Percentiles rank a stretch among this genome's conserved stretches.
These are phyloP conservation scores for Danio albolineatus DNA, from an alignment of 2,797 vertebrate species.

Conservation along the genomic window DNA sequence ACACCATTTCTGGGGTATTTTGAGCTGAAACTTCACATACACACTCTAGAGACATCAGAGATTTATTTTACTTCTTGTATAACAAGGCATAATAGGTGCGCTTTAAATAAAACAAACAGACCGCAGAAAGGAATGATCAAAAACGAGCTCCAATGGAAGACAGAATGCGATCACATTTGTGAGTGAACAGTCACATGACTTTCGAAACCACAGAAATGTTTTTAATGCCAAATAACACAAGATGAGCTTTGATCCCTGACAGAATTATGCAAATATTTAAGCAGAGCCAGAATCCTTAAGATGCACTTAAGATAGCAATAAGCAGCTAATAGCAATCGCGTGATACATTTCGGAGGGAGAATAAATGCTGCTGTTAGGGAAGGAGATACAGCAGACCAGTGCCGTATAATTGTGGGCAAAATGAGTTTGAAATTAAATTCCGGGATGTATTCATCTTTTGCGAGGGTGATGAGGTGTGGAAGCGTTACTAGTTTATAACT, in stretches of 20 bases:
- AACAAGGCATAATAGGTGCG: no score
- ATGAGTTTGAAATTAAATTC: constrained; percentile 37
- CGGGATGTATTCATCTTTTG: constrained; percentile 35
- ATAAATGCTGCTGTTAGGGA: constrained; percentile 15
- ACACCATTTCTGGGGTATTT: no score
- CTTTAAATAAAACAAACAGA: neutral
- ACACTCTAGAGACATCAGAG: no score
- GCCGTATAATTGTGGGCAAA: constrained; percentile 27
- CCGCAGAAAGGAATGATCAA: neutral
- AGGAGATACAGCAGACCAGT: constrained; percentile 28
- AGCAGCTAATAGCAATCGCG: neutral
- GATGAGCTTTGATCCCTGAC: constrained; percentile 23
- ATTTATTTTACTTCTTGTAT: no score
- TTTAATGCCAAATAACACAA: constrained; percentile 24
- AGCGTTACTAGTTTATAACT: constrained; percentile 38
- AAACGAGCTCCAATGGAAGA: neutral
- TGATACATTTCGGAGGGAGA: constrained; percentile 28
- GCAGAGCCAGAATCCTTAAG: constrained; percentile 1
- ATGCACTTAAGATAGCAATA: constrained; percentile 32
- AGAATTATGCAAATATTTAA: constrained; percentile 36
- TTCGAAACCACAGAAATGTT: constrained; percentile 6
- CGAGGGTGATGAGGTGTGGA: constrained; percentile 26
- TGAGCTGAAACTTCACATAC: no score
- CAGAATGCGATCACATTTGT: neutral
- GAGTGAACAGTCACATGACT: neutral